A percentile compares a stretch with the other conserved stretches of the same genome.
These are phyloP conservation scores for Carcharodon carcharias DNA, from an alignment of 2,797 vertebrate genomes.

Conservation along the genomic window DNA sequence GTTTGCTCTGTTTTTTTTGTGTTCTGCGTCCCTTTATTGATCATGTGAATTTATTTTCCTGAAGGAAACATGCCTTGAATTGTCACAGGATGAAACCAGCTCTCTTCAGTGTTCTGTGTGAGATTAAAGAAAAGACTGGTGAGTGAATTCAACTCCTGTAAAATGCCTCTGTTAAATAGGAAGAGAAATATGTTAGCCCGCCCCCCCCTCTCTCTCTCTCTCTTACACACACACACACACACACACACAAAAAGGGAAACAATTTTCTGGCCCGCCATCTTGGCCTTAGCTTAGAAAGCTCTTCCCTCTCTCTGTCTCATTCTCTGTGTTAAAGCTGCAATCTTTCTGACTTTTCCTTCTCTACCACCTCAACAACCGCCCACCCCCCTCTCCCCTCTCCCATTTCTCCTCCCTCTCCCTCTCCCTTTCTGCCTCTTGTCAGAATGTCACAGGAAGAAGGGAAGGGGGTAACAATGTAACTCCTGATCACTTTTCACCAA, in stretches of 20 bases:
- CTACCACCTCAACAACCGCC: neutral
- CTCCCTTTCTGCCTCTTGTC: neutral
- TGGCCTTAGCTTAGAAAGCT: neutral
- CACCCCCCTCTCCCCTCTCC: too few species aligned
- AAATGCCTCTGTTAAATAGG: too few species aligned
- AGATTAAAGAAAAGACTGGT: slow-evolving; percentile 99
- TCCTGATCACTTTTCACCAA: neutral
- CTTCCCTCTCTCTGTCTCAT: neutral
- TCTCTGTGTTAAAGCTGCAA: neutral
- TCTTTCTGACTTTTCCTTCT: neutral
- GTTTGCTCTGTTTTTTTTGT: neutral
- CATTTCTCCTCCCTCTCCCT: too few species aligned
- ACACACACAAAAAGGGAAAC: slow-evolving; percentile 5
- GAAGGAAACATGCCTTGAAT: slow-evolving; percentile 94
- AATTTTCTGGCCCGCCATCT: slow-evolving; percentile 15
- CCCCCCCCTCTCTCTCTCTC: neutral
- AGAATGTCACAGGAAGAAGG: neutral
- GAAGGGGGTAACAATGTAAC: neutral
- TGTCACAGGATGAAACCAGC: slow-evolving; percentile 98
- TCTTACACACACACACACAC: neutral
- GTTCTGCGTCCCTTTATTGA: neutral
- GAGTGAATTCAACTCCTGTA: slow-evolving; percentile 45
- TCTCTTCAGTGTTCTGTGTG: slow-evolving; percentile 94
- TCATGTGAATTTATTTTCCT: slow-evolving; percentile 36
- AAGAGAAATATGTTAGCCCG: neutral